These are phyloP conservation scores for Tupaia chinensis DNA, from an alignment of 2,113 vertebrate species.

Conservation along the genomic window DNA sequence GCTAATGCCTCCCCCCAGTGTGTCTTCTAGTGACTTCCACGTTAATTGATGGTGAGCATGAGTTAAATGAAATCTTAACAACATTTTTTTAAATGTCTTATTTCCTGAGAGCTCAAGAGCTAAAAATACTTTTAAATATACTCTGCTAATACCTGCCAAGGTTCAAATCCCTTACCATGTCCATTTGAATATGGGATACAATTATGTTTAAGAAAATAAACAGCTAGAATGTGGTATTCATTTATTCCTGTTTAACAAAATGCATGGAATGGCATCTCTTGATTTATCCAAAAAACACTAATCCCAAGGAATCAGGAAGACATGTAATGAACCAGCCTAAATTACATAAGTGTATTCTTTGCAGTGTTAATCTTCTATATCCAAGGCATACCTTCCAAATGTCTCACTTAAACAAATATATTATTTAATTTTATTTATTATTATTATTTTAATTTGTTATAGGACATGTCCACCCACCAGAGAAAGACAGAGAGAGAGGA, in stretches of 20 bases:
- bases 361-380: not conserved
- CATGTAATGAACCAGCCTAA: not conserved
- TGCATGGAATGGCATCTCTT: not conserved
- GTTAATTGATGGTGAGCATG: not conserved
- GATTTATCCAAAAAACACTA: not conserved
- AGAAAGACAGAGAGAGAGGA: too few species aligned
- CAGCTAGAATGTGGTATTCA: not conserved
- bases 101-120: not conserved
- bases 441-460: too few species aligned
- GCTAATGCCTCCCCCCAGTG: not conserved
- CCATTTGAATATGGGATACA: not conserved
- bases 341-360: not conserved
- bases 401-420: not conserved
- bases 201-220: not conserved
- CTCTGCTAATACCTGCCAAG: not conserved
- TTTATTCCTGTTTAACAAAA: not conserved
- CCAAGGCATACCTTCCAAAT: not conserved
- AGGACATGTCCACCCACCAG: too few species aligned
- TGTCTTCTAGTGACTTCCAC: conserved; percentile 14
- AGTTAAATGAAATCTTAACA: conserved; percentile 24
- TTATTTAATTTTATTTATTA: too few species aligned
- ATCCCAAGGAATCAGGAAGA: not conserved
- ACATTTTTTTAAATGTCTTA: not conserved
- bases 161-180: not conserved
- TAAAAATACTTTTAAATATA: not conserved